A percentile compares a stretch with the other conserved stretches of the same genome.
These are phyloP conservation scores for Sussaba pulchella DNA, from an alignment of 2,888 invertebrate genomes.

Conservation along the genomic window DNA sequence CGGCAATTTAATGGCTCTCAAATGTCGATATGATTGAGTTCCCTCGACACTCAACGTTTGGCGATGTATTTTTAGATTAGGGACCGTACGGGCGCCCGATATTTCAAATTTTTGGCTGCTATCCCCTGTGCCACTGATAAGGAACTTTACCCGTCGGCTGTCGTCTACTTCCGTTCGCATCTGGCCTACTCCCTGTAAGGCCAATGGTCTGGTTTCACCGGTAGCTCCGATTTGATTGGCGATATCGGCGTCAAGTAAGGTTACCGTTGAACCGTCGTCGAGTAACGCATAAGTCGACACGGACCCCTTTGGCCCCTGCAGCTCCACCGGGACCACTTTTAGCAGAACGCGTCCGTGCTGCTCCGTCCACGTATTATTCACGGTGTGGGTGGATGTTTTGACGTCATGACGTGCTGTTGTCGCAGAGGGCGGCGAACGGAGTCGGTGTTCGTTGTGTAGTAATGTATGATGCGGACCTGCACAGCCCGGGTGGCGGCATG, in stretches of 20 bases:
- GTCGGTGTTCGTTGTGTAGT: neutral
- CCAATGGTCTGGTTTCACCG: neutral
- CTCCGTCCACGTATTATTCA: neutral
- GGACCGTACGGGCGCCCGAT: constrained; percentile 36
- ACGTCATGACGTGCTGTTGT: neutral
- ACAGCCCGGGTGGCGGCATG: constrained; percentile 23
- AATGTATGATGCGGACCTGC: constrained; percentile 15
- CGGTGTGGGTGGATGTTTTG: neutral
- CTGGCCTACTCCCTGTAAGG: constrained; percentile 18
- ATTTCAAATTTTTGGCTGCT: neutral
- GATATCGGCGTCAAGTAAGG: constrained; percentile 42
- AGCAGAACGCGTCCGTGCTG: constrained; percentile 27
- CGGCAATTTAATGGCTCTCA: neutral
- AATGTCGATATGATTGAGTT: no score
- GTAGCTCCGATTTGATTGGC: constrained; percentile 37
- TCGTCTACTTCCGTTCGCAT: neutral
- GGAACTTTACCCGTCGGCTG: constrained; percentile 7
- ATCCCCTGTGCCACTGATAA: neutral
- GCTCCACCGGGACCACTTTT: constrained; percentile 40
- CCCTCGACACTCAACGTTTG: constrained; percentile 25
- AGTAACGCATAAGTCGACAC: no score
- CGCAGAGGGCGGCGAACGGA: neutral
- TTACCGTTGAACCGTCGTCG: constrained; percentile 52
- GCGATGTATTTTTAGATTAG: constrained; percentile 21
- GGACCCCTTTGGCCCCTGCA: no score